Evolutionary conservation across 2,113 vertebrate species (phyloP).

Genomic region (Pseudopipra pipra): DNA sequence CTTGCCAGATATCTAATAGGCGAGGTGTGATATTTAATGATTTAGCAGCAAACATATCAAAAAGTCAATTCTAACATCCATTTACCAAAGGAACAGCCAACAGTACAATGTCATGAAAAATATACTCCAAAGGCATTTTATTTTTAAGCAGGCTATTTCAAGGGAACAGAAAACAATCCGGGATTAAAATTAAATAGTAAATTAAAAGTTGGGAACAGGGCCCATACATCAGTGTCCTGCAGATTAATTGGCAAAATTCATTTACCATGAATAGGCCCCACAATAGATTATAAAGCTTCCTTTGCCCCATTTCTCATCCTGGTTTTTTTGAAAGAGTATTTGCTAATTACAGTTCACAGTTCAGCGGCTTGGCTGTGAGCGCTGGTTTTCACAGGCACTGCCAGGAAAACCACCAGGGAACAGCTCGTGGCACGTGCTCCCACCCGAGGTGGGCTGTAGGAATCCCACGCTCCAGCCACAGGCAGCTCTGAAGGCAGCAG

Average conservation of each 20-base stretch:
- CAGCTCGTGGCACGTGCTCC: accelerated
- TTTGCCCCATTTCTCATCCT: not conserved
- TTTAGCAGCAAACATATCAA: not conserved
- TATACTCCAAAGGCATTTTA: not conserved
- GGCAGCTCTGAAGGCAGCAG: not conserved
- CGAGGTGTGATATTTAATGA: not conserved
- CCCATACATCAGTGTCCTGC: not conserved
- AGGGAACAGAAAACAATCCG: not conserved
- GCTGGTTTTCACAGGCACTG: not conserved
- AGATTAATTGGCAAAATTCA: not conserved
- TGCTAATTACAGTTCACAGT: not conserved
- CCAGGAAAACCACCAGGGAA: accelerated
- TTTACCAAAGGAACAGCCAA: not conserved
- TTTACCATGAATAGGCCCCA: not conserved
- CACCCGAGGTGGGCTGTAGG: accelerated
- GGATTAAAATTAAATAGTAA: slow-evolving; percentile 20
- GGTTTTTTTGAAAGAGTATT: not conserved
- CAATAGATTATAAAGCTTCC: not conserved
- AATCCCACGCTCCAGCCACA: accelerated
- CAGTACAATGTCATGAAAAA: not conserved
- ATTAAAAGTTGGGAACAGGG: not conserved
- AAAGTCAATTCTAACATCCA: not conserved
- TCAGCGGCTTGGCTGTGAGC: not conserved
- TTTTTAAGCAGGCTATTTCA: not conserved
- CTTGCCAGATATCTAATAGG: not conserved